phyloP scores from a whole-genome alignment of 2,888 invertebrate species.

The Scaptomyza parva region DNA sequence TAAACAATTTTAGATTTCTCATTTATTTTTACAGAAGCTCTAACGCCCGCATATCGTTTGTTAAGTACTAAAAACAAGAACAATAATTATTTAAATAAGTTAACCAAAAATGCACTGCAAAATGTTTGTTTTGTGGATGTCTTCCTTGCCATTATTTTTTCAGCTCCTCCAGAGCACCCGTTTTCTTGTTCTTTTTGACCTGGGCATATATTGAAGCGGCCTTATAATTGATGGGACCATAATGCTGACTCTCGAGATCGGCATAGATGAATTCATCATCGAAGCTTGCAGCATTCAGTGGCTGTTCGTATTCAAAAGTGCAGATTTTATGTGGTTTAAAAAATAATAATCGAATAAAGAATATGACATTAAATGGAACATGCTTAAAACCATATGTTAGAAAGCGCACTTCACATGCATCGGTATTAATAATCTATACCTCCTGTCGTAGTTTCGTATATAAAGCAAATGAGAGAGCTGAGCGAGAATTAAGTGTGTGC shows the following conservation, averaged over 20 bases:
- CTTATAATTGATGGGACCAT: constrained; percentile 96
- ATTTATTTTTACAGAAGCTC: constrained; percentile 59
- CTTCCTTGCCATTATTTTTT: constrained; percentile 49
- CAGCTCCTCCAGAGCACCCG: constrained; percentile 81
- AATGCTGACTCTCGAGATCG: constrained; percentile 94
- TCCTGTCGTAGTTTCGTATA: constrained; percentile 68
- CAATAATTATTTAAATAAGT: constrained; percentile 20
- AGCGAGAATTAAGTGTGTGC: constrained; percentile 49
- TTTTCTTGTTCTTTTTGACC: constrained; percentile 87
- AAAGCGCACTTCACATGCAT: constrained; percentile 44
- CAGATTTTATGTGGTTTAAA: constrained; percentile 20
- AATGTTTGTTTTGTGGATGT: neutral
- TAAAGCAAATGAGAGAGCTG: constrained; percentile 33
- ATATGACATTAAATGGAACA: constrained; percentile 24
- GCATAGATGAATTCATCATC: constrained; percentile 93
- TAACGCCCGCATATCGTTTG: constrained; percentile 31
- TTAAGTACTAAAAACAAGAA: constrained; percentile 10
- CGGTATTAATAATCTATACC: constrained; percentile 78
- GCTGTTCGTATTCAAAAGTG: constrained; percentile 86
- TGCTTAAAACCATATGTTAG: constrained; percentile 42
- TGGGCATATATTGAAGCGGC: constrained; percentile 93
- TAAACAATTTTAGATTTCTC: constrained; percentile 58
- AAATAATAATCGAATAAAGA: constrained; percentile 12
- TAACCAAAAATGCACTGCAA: constrained; percentile 64
- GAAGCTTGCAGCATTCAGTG: constrained; percentile 89